Base-by-base conservation (phyloP, 2,797 vertebrate species). In the Periparus ater region DNA sequence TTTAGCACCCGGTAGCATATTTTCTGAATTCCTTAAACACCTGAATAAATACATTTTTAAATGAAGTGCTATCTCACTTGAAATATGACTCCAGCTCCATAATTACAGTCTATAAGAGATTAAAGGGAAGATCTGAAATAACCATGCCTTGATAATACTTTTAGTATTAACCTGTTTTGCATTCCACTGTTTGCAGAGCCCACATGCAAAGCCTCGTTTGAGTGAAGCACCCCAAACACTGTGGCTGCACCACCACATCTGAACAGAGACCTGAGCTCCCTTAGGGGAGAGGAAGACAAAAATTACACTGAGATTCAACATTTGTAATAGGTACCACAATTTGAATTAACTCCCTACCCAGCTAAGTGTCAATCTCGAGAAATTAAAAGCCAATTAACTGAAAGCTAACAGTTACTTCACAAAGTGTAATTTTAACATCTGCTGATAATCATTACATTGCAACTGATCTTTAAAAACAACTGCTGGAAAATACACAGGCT, bases 11-110 rank as follows among this genome's bases (percentile, higher is more conserved):
- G 1, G 51, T 11, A 61, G 38, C 62, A 6, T 29, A 76, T 55
- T 77, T 70, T 85, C 44, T 50, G 2, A 84, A 75, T 92, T 91
- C 94, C 65, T 91, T 71, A 45, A 92, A 65, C 50, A 83, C 68
- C 53, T 85, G 89, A 94, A 91, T 77, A 94, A 93, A 91, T 57
- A 85, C 3, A 68, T 36, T 60, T 62, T 82, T 82, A 25, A 91
- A 91, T 26, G 4, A 89, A 93, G 68, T 11, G 29, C 65, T 44
- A 26, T 60, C 50, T 80, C 85, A n/a, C 83, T 63, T 53, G 71
- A 93, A 91, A 71, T 66, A 44, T 2, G 5, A 93, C 72, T 77
- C 89, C 54, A 73, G 66, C 40, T 93, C 77, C 17, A 11, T 76
- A 84, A 95, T 29, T 78, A 71, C 2, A 65, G 47, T 38, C 42